phyloP scores from a whole-genome alignment of 2,113 vertebrate species.

The Chunga burmeisteri region DNA sequence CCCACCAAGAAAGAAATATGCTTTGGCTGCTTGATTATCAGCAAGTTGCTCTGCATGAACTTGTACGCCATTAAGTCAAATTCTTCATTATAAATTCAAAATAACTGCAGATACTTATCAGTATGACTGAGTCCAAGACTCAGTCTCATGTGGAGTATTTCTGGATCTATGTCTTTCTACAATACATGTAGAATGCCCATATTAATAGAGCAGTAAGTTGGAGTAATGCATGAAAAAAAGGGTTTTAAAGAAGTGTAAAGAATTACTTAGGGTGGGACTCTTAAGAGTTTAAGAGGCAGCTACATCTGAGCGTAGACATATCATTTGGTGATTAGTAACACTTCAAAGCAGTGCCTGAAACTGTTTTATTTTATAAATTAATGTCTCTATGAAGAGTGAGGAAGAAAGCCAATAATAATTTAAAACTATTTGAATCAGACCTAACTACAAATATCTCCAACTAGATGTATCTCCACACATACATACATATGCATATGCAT shows the following conservation, averaged over 20 bases:
- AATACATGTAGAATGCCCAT: not conserved
- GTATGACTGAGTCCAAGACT: not conserved
- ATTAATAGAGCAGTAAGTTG: not conserved
- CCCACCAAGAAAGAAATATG: constrained; percentile 11
- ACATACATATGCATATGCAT: not conserved
- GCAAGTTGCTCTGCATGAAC: constrained; percentile 34
- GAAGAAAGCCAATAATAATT: constrained; percentile 60
- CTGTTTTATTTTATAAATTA: constrained; percentile 53
- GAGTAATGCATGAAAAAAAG: not conserved
- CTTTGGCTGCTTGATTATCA: constrained; percentile 8
- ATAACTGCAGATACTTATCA: constrained; percentile 56
- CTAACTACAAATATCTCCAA: not conserved
- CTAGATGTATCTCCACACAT: not conserved
- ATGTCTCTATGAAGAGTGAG: constrained; percentile 20
- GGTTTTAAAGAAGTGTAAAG: not conserved
- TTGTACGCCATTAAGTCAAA: constrained; percentile 36
- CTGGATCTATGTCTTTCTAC: not conserved
- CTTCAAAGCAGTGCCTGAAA: constrained; percentile 63
- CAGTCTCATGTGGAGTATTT: not conserved
- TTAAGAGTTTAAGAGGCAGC: not conserved
- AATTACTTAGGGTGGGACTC: not conserved
- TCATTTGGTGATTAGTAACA: not conserved
- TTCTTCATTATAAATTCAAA: constrained; percentile 54
- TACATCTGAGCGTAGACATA: not conserved
- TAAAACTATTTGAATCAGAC: constrained; percentile 40